A percentile compares a stretch with the other conserved stretches of the same genome.
Conservation (phyloP, 2,113 vertebrate species). For the Strix aluco region DNA sequence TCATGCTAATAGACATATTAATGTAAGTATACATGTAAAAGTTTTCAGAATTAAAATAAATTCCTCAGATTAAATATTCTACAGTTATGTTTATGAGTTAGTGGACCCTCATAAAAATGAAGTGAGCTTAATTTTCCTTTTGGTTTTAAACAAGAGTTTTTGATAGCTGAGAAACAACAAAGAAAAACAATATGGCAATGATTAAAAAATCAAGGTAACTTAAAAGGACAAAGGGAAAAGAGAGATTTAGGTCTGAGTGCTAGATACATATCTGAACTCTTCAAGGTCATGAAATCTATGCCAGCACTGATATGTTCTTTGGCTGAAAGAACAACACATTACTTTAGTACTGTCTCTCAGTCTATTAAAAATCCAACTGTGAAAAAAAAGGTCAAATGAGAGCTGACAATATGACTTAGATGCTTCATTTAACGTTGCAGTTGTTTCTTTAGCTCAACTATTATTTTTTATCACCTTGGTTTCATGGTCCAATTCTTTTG, state of each 20-base stretch:
- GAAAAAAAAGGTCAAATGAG: conserved; percentile 19
- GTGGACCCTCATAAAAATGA: background rate
- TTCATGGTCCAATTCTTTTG: background rate
- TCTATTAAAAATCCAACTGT: conserved; percentile 10
- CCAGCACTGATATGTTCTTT: background rate
- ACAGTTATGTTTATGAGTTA: background rate
- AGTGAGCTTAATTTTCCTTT: background rate
- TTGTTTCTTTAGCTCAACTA: conserved; percentile 4
- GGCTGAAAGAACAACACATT: background rate
- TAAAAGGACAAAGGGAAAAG: background rate
- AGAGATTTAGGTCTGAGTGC: background rate
- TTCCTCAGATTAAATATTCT: background rate
- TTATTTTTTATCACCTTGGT: background rate
- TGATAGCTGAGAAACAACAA: background rate
- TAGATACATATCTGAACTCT: background rate
- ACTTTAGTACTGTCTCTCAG: background rate
- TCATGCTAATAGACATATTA: background rate
- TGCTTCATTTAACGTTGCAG: background rate
- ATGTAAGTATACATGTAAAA: background rate
- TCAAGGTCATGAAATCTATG: background rate
- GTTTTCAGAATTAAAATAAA: background rate
- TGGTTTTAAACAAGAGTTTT: background rate
- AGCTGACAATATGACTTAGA: conserved; percentile 6
- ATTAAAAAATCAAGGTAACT: background rate
- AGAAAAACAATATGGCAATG: background rate